Percentiles rank a stretch among this genome's conserved stretches.
phyloP scores from a whole-genome alignment of 1,140 invertebrate species.

The Homarus americanus region DNA sequence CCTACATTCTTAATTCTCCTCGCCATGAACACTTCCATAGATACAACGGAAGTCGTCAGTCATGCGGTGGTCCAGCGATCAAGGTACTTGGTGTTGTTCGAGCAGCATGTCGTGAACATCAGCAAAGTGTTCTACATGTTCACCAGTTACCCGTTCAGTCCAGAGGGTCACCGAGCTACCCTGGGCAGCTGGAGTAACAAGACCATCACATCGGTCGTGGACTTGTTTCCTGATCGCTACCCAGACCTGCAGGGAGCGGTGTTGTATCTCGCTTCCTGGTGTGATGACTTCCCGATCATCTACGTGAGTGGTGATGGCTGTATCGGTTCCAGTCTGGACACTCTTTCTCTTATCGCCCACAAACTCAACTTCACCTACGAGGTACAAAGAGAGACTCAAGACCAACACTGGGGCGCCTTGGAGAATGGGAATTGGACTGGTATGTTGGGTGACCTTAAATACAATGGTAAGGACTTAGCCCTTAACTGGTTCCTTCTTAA shows the following conservation, averaged over 20 bases:
- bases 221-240: conserved; percentile 24
- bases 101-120: not conserved
- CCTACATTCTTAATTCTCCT: conserved; percentile 22
- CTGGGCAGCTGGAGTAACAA: conserved; percentile 4
- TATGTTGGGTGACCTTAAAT: conserved; percentile 61
- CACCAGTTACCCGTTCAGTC: conserved; percentile 38
- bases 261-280: conserved; percentile 34
- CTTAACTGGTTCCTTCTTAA: conserved; percentile 61
- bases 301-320: conserved; percentile 34
- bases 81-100: not conserved
- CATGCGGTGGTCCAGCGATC: conserved; percentile 23
- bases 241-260: conserved; percentile 24
- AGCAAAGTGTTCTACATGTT: not conserved
- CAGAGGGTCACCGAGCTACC: not conserved
- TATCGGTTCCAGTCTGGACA: conserved; percentile 48
- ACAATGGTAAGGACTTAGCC: conserved; percentile 55
- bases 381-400: conserved; percentile 7
- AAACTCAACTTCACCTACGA: conserved; percentile 60
- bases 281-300: conserved; percentile 65
- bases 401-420: conserved; percentile 61
- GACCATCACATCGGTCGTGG: not conserved
- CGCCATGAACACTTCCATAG: not conserved
- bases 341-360: conserved; percentile 29
- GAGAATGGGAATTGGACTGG: conserved; percentile 70
- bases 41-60: not conserved